phyloP scores from a whole-genome alignment of 92 coral and sea anemone genomes.

The Montipora capitata region DNA sequence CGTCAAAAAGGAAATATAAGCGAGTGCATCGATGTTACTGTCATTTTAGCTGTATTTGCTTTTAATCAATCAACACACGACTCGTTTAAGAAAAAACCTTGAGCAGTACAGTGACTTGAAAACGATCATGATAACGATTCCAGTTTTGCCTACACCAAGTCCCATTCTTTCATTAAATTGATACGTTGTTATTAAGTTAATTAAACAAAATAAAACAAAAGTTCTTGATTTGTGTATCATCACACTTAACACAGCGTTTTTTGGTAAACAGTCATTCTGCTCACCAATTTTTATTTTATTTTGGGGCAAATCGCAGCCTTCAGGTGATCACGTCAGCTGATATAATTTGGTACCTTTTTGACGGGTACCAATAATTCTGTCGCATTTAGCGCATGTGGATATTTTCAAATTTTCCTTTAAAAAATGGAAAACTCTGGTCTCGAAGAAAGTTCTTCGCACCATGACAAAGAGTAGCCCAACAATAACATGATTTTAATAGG shows the following conservation, averaged over 20 bases:
- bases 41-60: neutral
- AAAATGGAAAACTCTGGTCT: neutral
- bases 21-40: neutral
- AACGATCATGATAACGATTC: neutral
- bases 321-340: conserved; percentile 44
- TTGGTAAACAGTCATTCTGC: neutral
- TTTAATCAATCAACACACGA: neutral
- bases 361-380: conserved; percentile 43
- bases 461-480: no score
- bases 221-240: conserved; percentile 17
- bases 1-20: neutral
- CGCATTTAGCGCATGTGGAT: neutral
- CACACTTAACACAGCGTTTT: neutral
- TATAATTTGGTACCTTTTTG: neutral
- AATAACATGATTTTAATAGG: no score
- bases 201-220: neutral
- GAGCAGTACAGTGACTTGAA: neutral
- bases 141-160: conserved; percentile 38
- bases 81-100: neutral
- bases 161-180: neutral
- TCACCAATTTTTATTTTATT: neutral
- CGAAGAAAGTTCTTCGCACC: neutral
- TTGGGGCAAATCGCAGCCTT: conserved; percentile 8
- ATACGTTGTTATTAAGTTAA: neutral
- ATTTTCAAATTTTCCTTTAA: neutral